Conservation (phyloP, 2,888 invertebrate genomes). For the Dynastes tityus region DNA sequence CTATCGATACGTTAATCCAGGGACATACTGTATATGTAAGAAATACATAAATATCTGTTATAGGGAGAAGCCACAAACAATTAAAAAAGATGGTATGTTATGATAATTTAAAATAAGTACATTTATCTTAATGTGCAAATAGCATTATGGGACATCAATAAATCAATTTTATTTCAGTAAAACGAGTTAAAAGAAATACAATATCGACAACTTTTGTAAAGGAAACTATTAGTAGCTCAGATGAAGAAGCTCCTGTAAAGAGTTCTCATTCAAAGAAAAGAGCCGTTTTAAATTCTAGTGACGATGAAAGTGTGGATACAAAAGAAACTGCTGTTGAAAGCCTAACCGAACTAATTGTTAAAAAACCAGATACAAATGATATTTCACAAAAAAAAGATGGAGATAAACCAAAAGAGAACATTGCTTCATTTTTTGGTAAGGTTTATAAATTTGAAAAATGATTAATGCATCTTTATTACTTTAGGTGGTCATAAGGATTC, state of each 20-base stretch:
- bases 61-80: slow-evolving; percentile 20
- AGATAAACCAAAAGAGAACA: slow-evolving; percentile 56
- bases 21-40: not conserved
- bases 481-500: slow-evolving; percentile 7
- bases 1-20: too few species aligned
- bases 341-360: slow-evolving; percentile 60
- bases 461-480: not conserved
- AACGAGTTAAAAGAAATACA: not conserved
- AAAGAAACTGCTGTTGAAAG: slow-evolving; percentile 59
- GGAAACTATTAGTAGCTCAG: slow-evolving; percentile 56
- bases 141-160: too few species aligned
- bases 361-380: slow-evolving; percentile 65
- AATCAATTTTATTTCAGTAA: too few species aligned
- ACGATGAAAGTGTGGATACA: slow-evolving; percentile 6
- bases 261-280: not conserved
- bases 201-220: slow-evolving; percentile 68
- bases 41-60: not conserved
- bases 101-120: not conserved
- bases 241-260: slow-evolving; percentile 45
- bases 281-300: slow-evolving; percentile 25
- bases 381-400: slow-evolving; percentile 59
- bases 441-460: not conserved
- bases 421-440: slow-evolving; percentile 42
- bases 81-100: slow-evolving; percentile 28
- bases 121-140: too few species aligned